Evolutionary conservation across 2,888 invertebrate species (phyloP), one percentile per base, ranked within the genome.

Genomic region (Acanthoscelides obtectus): DNA sequence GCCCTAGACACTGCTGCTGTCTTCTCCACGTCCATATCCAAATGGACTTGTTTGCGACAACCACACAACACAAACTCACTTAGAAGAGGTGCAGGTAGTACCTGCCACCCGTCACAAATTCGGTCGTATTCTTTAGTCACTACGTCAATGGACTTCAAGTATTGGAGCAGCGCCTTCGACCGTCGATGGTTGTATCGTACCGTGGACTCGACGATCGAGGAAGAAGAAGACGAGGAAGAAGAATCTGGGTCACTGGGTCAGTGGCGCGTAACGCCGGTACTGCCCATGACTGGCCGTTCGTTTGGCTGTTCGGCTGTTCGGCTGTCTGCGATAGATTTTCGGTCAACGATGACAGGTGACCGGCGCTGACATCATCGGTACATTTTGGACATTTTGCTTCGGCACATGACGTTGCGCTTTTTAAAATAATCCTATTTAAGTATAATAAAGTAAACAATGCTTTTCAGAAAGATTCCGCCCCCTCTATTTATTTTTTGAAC

Each of bases 221-320:
- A 69, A 72, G 73, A 73, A 68, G 76, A 74, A 70, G 69, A 72
- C 72, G 77, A 78, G 76, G 77, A 77, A 70, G 75, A 75, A 76
- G 76, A 78, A 85, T 83, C 78, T 81, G 80, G 85, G 85, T 81
- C 84, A 85, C 75, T 80, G 79, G 84, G 85, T 84, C 84, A 84
- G 80, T 83, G 82, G 83, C 82, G 83, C 84, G 83, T 82, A 80
- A 82, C 84, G 81, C 78, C 76, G 76, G 81, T 77, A 80, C 80
- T 83, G 81, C 81, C 83, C 83, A 83, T 71, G 66, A 71, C 67
- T 69, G 70, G 67, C 22, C 67, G 22, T n/a, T 22, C 22, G 66
- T 71, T 66, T 69, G 70, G 67, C 22, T 21, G 22, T n/a, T 22
- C 22, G 22, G 67, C 67, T 45, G 12, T 45, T 67, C n/a, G 22